Conservation (phyloP, 1,140 invertebrate species). For the Heterodera carotae region DNA sequence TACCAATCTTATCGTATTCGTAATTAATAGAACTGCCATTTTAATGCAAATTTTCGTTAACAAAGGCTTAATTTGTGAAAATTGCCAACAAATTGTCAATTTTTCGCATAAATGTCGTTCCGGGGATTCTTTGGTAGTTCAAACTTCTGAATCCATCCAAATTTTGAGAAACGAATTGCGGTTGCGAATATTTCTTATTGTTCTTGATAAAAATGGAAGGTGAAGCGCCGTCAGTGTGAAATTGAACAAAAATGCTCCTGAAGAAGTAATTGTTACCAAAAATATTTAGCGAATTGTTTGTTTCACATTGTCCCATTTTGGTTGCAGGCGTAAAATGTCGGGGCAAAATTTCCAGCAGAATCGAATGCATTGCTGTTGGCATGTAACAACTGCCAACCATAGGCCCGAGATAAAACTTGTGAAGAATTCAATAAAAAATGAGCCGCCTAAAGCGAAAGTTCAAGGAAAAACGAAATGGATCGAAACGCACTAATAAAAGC, state of each 20-base stretch:
- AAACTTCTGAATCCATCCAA: slow-evolving; percentile 38
- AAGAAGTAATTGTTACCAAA: slow-evolving; percentile 19
- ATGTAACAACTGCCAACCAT: slow-evolving; percentile 52
- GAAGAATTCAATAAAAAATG: slow-evolving; percentile 42
- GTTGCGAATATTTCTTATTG: slow-evolving; percentile 4
- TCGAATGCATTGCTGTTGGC: slow-evolving; percentile 55
- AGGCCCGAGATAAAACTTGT: slow-evolving; percentile 18
- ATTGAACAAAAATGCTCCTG: slow-evolving; percentile 52
- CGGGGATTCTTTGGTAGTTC: slow-evolving; percentile 43
- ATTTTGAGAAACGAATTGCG: slow-evolving; percentile 1
- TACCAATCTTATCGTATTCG: too few relatives aligned
- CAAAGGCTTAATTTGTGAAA: slow-evolving; percentile 27
- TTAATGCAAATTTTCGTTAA: neutral
- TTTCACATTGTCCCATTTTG: slow-evolving; percentile 46
- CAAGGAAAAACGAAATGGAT: slow-evolving; percentile 17
- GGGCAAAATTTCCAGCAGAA: slow-evolving; percentile 42
- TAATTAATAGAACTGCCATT: too few relatives aligned
- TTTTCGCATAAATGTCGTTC: slow-evolving; percentile 46
- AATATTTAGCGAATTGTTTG: slow-evolving; percentile 29
- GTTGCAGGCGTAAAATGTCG: slow-evolving; percentile 53
- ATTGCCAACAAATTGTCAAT: slow-evolving; percentile 49
- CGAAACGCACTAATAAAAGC: slow-evolving; percentile 35
- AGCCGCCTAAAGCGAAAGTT: slow-evolving; percentile 42
- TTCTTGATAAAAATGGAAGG: slow-evolving; percentile 40
- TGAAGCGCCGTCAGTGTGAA: slow-evolving; percentile 35